These are phyloP conservation scores for Drosophila ironensis DNA, from an alignment of 1,140 invertebrate genomes.

Conservation along the genomic window DNA sequence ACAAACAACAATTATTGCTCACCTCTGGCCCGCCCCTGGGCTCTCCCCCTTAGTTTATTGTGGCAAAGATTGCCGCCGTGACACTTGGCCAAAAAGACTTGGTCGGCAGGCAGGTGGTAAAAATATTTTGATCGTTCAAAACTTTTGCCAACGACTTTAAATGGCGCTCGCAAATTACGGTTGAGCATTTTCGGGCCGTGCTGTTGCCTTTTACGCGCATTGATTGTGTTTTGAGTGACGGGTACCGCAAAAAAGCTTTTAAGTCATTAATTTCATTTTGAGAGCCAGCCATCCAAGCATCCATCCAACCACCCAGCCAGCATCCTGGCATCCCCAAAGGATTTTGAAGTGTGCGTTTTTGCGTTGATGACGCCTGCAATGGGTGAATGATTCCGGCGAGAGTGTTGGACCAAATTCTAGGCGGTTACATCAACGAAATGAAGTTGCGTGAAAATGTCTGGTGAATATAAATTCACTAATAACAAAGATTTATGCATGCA, in stretches of 20 bases:
- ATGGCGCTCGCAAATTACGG: slow-evolving; percentile 57
- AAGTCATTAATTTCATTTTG: slow-evolving; percentile 77
- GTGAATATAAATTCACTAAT: slow-evolving; percentile 65
- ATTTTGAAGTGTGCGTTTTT: slow-evolving; percentile 70
- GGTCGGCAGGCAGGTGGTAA: slow-evolving; percentile 31
- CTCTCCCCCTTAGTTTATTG: slow-evolving; percentile 22
- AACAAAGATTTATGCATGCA: slow-evolving; percentile 62
- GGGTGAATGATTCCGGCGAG: slow-evolving; percentile 8
- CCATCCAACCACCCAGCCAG: slow-evolving; percentile 32
- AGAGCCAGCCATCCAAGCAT: slow-evolving; percentile 38
- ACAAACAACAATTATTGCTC: slow-evolving; percentile 76
- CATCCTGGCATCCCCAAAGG: slow-evolving; percentile 57
- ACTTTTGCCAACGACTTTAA: slow-evolving; percentile 66
- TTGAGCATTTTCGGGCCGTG: slow-evolving; percentile 37
- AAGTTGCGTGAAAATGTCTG: slow-evolving; percentile 55
- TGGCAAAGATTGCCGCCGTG: slow-evolving; percentile 28
- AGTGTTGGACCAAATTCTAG: slow-evolving; percentile 9
- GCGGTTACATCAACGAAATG: slow-evolving; percentile 36
- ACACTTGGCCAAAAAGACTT: slow-evolving; percentile 30
- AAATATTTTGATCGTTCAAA: slow-evolving; percentile 64
- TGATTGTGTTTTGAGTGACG: slow-evolving; percentile 79
- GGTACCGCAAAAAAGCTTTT: slow-evolving; percentile 77
- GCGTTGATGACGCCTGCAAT: slow-evolving; percentile 38
- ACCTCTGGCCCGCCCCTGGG: slow-evolving; percentile 18
- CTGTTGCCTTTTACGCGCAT: slow-evolving; percentile 57